Conservation (phyloP, 1,140 invertebrate species). For the Psix sp. region DNA sequence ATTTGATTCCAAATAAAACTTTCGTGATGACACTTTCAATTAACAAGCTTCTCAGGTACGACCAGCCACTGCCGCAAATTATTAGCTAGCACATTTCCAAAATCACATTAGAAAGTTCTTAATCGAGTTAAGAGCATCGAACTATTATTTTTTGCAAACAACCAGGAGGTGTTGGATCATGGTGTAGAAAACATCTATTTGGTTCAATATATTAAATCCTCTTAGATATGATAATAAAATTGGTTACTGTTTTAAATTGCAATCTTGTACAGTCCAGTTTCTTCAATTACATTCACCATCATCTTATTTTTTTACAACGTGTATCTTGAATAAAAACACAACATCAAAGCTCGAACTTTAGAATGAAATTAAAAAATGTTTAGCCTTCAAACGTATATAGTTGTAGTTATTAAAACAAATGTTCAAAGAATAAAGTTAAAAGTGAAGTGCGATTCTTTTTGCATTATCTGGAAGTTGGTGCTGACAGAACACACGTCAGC, state of each 20-base stretch:
- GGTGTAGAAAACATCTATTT: constrained; percentile 26
- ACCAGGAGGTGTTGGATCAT: constrained; percentile 31
- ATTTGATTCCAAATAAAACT: neutral
- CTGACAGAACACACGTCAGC: constrained; percentile 30
- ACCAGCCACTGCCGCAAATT: neutral
- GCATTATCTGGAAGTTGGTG: constrained; percentile 29
- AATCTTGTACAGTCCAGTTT: too few species aligned
- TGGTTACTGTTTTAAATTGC: too few species aligned
- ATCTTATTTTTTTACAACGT: too few species aligned
- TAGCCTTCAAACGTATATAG: constrained; percentile 10
- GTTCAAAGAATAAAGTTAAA: neutral
- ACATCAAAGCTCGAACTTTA: too few species aligned
- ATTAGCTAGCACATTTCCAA: constrained; percentile 4
- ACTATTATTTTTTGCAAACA: constrained; percentile 38
- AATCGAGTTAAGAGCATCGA: constrained; percentile 30
- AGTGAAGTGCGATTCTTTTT: constrained; percentile 39
- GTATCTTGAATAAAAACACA: too few species aligned
- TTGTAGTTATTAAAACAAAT: constrained; percentile 22
- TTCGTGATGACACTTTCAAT: constrained; percentile 1
- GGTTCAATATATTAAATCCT: neutral
- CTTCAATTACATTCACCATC: too few species aligned
- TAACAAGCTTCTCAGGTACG: neutral
- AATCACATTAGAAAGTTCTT: constrained; percentile 34
- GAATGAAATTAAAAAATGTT: too few species aligned
- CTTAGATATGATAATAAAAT: too few species aligned